phyloP scores from a whole-genome alignment of 2,888 invertebrate species.

The Cataglyphis livida region DNA sequence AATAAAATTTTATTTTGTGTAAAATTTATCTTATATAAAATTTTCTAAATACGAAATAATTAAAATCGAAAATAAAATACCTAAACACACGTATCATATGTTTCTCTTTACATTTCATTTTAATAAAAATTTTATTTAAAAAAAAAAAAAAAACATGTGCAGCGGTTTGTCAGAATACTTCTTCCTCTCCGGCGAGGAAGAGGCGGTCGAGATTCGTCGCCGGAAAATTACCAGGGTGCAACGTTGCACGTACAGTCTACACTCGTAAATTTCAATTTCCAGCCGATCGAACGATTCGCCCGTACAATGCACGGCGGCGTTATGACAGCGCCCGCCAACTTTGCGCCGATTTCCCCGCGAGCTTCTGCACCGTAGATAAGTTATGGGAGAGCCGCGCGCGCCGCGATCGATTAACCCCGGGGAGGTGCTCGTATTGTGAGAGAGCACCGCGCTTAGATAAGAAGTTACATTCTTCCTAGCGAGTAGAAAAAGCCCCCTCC shows the following conservation, averaged over 20 bases:
- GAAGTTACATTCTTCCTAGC: conserved; percentile 28
- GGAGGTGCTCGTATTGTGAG: conserved; percentile 4
- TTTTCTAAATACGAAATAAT: too few relatives aligned
- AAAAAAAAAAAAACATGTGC: conserved; percentile 1
- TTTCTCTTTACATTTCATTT: not conserved
- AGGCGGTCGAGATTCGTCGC: conserved; percentile 72
- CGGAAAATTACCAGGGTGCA: conserved; percentile 71
- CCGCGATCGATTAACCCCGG: conserved; percentile 57
- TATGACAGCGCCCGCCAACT: conserved; percentile 56
- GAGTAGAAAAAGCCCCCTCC: not conserved
- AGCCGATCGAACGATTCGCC: conserved; percentile 57
- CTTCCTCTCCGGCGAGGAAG: not conserved
- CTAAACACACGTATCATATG: too few relatives aligned
- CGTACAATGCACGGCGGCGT: conserved; percentile 49
- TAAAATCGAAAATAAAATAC: too few relatives aligned
- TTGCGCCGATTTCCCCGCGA: conserved; percentile 31
- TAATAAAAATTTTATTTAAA: not conserved
- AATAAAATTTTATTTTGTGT: too few relatives aligned
- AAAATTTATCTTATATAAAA: too few relatives aligned
- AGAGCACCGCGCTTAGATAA: conserved; percentile 21
- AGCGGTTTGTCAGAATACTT: not conserved
- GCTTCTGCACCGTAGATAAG: conserved; percentile 44
- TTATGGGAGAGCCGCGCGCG: conserved; percentile 39
- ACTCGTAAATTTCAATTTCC: conserved; percentile 70
- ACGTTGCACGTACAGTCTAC: conserved; percentile 51